Conservation (phyloP, 2,797 vertebrate species). For the Taeniopygia guttata region DNA sequence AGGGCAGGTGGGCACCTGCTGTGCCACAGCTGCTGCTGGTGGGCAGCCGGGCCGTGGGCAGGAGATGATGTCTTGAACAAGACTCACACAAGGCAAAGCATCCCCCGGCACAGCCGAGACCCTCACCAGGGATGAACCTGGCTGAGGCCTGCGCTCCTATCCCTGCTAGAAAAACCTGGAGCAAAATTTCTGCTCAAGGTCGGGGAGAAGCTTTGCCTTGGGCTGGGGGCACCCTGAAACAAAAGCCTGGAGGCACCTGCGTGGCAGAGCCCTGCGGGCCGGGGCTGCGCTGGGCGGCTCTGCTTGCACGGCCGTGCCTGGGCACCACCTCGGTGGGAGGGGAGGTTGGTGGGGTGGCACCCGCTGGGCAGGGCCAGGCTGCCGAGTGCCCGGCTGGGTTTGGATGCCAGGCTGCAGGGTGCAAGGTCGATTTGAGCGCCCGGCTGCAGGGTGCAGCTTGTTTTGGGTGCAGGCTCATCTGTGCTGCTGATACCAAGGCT, state of each 20-base stretch:
- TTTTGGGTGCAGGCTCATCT: not conserved
- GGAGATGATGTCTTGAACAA: not conserved
- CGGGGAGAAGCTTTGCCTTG: not conserved
- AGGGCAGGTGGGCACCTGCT: not conserved
- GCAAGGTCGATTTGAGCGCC: not conserved
- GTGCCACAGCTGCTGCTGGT: constrained; percentile 12
- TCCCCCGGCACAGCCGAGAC: not conserved
- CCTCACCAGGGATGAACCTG: fast-evolving
- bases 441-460: not conserved
- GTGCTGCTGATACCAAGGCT: not conserved
- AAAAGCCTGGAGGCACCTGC: not conserved
- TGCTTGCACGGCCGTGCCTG: not conserved
- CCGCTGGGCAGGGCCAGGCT: not conserved
- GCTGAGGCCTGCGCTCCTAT: not conserved
- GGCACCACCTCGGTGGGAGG: not conserved
- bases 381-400: not conserved
- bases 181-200: not conserved
- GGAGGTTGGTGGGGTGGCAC: not conserved
- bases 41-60: not conserved
- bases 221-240: not conserved
- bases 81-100: not conserved
- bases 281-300: fast-evolving
- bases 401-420: not conserved
- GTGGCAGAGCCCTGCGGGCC: not conserved
- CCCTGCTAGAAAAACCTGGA: not conserved